Conservation (phyloP, 2,797 vertebrate genomes). For the Eleutherodactylus coqui region DNA sequence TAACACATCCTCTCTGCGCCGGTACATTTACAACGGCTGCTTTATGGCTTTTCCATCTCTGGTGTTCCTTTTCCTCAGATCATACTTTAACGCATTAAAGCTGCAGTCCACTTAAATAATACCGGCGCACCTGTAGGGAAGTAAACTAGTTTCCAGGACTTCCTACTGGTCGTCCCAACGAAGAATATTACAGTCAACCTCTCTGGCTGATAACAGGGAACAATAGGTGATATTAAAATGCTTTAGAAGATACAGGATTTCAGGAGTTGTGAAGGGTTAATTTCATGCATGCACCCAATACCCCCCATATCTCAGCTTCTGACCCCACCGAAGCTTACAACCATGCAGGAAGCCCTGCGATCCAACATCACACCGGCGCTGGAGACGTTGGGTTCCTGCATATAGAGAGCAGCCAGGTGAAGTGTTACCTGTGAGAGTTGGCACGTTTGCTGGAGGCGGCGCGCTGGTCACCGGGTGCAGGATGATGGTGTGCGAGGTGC, state of each 20-base stretch:
- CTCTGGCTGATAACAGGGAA: neutral
- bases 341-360: neutral
- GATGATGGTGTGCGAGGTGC: conserved; percentile 78
- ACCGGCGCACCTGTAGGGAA: too few relatives aligned
- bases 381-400: neutral
- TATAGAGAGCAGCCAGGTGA: neutral
- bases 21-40: neutral
- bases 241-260: neutral
- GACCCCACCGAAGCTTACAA: too few relatives aligned
- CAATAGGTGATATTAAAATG: neutral
- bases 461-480: conserved; percentile 79
- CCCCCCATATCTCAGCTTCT: too few relatives aligned
- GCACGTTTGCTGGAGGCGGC: conserved; percentile 54
- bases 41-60: neutral
- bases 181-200: too few relatives aligned
- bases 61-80: neutral
- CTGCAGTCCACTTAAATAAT: too few relatives aligned
- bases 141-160: too few relatives aligned
- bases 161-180: too few relatives aligned
- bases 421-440: conserved; percentile 75
- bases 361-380: neutral
- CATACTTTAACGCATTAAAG: neutral
- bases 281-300: too few relatives aligned
- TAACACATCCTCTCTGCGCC: neutral
- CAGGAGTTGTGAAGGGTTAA: too few relatives aligned